Conservation (phyloP, 2,113 vertebrate species). For the Xiphophorus couchianus region DNA sequence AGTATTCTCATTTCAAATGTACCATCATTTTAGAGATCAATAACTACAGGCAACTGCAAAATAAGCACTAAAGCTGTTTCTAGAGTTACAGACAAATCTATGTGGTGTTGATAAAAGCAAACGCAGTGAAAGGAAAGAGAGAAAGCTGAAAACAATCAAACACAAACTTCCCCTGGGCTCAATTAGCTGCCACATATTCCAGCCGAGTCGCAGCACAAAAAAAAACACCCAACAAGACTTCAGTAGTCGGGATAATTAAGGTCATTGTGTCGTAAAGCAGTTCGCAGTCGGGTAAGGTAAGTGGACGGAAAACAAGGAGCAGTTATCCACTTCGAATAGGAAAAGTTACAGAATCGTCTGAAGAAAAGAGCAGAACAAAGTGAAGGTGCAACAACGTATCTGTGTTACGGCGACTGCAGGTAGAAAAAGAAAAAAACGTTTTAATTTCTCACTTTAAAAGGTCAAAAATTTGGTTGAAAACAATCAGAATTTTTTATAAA, state of each 20-base stretch:
- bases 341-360: not conserved
- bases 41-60: not conserved
- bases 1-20: not conserved
- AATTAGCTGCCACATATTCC: constrained; percentile 40
- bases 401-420: too few species aligned
- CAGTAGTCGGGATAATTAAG: constrained; percentile 37
- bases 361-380: not conserved
- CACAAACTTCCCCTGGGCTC: constrained; percentile 16
- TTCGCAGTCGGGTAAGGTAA: constrained; percentile 11
- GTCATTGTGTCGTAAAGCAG: constrained; percentile 26
- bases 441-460: too few species aligned
- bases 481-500: too few species aligned
- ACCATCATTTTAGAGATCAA: not conserved
- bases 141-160: constrained; percentile 9
- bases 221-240: constrained; percentile 32
- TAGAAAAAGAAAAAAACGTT: too few species aligned
- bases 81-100: constrained; percentile 26
- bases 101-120: constrained; percentile 18
- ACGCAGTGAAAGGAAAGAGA: constrained; percentile 21
- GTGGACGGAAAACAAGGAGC: not conserved
- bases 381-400: too few species aligned
- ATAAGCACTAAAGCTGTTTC: not conserved
- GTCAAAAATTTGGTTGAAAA: too few species aligned
- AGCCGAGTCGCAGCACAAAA: constrained; percentile 20
- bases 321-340: not conserved